Evolutionary conservation across 1,140 invertebrate genomes (phyloP).

Genomic region (Dendroctonus valens): DNA sequence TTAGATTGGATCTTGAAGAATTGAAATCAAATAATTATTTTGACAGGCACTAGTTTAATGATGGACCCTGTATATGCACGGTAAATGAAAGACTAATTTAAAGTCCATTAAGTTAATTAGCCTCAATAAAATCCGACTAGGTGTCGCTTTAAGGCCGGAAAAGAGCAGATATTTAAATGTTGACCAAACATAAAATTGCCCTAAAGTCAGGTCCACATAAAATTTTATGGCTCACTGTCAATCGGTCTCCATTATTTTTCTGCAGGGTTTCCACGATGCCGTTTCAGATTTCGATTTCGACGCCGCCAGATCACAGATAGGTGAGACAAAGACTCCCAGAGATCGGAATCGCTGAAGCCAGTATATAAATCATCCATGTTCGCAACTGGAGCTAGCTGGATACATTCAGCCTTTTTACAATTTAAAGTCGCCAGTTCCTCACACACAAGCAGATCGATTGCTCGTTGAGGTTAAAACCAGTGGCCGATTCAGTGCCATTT

Average conservation of each 20-base stretch:
- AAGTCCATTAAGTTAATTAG: not conserved
- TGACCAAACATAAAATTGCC: slow-evolving; percentile 2
- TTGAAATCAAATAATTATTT: not conserved
- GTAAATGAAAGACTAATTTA: not conserved
- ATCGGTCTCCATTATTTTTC: not conserved
- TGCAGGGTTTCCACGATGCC: not conserved
- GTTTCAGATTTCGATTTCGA: slow-evolving; percentile 7
- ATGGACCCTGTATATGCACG: not conserved
- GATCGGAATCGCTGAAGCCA: slow-evolving; percentile 9
- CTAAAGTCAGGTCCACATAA: not conserved
- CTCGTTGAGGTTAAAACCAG: too few species aligned
- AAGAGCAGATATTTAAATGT: slow-evolving; percentile 1
- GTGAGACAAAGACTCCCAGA: slow-evolving; percentile 16
- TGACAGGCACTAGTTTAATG: not conserved
- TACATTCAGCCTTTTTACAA: slow-evolving; percentile 24
- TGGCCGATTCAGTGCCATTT: too few species aligned
- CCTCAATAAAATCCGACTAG: not conserved
- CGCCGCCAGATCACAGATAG: slow-evolving; percentile 3
- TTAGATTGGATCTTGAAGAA: not conserved
- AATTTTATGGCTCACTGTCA: not conserved
- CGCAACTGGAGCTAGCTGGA: slow-evolving; percentile 20
- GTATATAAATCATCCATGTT: slow-evolving; percentile 27
- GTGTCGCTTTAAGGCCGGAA: slow-evolving; percentile 3
- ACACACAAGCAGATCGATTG: too few species aligned
- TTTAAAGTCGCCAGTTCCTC: slow-evolving; percentile 17